Evolutionary conservation across 2,113 vertebrate genomes (phyloP), one percentile per base, ranked within the genome.

Genomic region (Notarius quadriscutis): DNA sequence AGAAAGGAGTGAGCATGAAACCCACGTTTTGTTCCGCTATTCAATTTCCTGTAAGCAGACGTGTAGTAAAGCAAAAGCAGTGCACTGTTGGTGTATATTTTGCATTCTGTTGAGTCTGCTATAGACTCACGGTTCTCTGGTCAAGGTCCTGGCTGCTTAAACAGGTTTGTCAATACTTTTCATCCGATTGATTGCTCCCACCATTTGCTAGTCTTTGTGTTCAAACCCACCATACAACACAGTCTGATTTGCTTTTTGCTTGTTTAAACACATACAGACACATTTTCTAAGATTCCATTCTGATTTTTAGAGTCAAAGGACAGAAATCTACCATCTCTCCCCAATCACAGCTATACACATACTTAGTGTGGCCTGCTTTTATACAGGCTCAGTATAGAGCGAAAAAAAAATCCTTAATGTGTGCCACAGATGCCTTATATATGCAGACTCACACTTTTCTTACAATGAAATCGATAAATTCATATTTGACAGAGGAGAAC

Each of bases 181-280:
- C 94, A 94, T 95, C 94, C 94, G 90, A 96, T 95, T 96, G 96
- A 96, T 97, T 97, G 96, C 96, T 93, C 93, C 94, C 94, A 93
- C 91, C 94, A 93, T 95, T 81, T 74, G 57, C 69, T 53, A 62
- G 86, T 60, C 55, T 94, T 94, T 93, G 91, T 58, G 63, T n/a
- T 81, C 30, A 55, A 27, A 41, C 34, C 63, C 63, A n/a, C 11
- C 12, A 17, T 27, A 67, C 48, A 41, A 17, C n/a, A 65, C 20
- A 58, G 22, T 12, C 30, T 57, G 20, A 30, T 71, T 57, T 7
- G 30, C 20, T 2, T 51, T 18, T 30, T 60, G 75, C 25, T 65
- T 48, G 22, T 30, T 79, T 67, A 63, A 27, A 75, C 84, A 74
- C 41, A n/a, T 51, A 11, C 30, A 74, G 34, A 77, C 25, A 63